Percentiles rank a stretch among this genome's conserved stretches.
These are phyloP conservation scores for Acronicta leporina DNA, from an alignment of 2,888 invertebrate genomes.

Conservation along the genomic window DNA sequence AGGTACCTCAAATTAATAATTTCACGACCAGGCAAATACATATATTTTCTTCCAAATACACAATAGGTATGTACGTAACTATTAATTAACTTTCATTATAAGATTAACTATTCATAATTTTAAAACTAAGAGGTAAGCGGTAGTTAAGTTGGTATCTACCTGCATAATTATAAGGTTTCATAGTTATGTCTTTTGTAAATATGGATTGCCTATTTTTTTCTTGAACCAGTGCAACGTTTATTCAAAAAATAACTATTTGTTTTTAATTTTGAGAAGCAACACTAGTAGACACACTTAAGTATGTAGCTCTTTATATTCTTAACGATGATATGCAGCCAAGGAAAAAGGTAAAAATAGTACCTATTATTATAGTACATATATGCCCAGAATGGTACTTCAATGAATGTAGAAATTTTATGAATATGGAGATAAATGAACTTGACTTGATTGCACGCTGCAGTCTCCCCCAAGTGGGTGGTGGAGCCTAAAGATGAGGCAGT, in stretches of 20 bases:
- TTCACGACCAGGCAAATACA: no score
- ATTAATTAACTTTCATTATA: no score
- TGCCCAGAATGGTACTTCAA: conserved; percentile 11
- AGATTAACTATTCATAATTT: no score
- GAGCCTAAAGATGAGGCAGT: conserved; percentile 93
- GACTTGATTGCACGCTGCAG: conserved; percentile 84
- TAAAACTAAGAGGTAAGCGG: no score
- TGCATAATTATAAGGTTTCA: no score
- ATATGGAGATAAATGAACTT: conserved; percentile 10
- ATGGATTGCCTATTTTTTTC: background rate
- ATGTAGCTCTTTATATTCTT: conserved; percentile 41
- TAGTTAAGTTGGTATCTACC: no score
- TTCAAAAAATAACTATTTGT: conserved; percentile 2
- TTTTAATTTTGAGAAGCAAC: conserved; percentile 14
- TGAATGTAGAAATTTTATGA: background rate
- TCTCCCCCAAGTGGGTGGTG: conserved; percentile 93
- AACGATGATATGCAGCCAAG: conserved; percentile 45
- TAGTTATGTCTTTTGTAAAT: no score
- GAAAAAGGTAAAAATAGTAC: conserved; percentile 48
- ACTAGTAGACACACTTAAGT: conserved; percentile 9
- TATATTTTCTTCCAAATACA: no score
- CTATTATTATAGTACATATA: conserved; percentile 31
- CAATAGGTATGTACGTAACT: no score
- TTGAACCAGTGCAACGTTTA: background rate
- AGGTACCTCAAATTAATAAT: no score